Percentiles rank a stretch among this genome's conserved stretches.
These are phyloP conservation scores for Drosophila yooni DNA, from an alignment of 2,888 invertebrate species.

Conservation along the genomic window DNA sequence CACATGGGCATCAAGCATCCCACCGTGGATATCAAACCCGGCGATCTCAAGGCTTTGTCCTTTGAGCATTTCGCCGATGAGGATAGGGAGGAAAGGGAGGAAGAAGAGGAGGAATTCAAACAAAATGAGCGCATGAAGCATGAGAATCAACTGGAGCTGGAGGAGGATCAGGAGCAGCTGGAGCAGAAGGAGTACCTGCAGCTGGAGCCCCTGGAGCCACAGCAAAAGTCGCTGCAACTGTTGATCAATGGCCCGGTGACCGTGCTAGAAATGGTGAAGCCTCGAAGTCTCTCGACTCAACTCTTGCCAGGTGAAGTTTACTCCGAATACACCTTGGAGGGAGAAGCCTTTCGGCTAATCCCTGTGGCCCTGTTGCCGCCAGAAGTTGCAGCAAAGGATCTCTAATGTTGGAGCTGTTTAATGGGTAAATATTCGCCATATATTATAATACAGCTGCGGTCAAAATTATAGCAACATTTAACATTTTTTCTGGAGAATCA, in stretches of 20 bases:
- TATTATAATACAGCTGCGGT: background rate
- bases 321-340: conserved; percentile 35
- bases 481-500: background rate
- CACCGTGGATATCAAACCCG: conserved; percentile 13
- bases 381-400: conserved; percentile 9
- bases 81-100: background rate
- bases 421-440: background rate
- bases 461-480: background rate
- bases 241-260: conserved; percentile 40
- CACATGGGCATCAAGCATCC: conserved; percentile 52
- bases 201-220: background rate
- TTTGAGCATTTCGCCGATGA: conserved; percentile 32
- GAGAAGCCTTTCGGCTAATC: conserved; percentile 50
- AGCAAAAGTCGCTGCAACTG: background rate
- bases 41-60: conserved; percentile 26
- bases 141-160: background rate
- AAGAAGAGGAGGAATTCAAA: background rate
- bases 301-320: conserved; percentile 32
- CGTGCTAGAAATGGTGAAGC: conserved; percentile 48
- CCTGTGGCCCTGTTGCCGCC: conserved; percentile 43
- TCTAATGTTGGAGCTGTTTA: conserved; percentile 13
- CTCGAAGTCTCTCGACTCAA: conserved; percentile 8
- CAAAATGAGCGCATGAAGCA: background rate
- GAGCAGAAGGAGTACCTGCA: background rate
- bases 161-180: background rate